Base-by-base conservation (phyloP, 2,113 vertebrate species). In the Tenebrosternarchus preto region DNA sequence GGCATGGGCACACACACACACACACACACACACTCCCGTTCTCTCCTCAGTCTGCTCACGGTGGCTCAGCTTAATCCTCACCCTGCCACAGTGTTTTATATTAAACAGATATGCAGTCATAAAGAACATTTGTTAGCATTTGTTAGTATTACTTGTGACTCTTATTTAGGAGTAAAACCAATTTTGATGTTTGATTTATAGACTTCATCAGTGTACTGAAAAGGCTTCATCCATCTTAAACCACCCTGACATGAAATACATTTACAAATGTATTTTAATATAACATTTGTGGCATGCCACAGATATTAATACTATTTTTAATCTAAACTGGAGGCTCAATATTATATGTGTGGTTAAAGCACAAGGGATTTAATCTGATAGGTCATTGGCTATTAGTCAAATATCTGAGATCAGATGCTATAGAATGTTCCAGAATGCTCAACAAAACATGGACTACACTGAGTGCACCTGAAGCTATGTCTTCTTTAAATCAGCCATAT, bases 221-320 rank as follows among this genome's bases (percentile, higher is more conserved):
- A 29, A 11, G 59, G 46, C 59, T 76, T 17, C 59, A 50, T 76
- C 73, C 59, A 50, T 64, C 74, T 53, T n/a, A 22, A 53, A 31
- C 60, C 50, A 50, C 74, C 7, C 2, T 8, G 6, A 50, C 43
- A 50, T 36, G 6, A 50, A 50, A 50, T 50, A 50, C 43, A 50
- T 50, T 50, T 74, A 74, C 27, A 11, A 24, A 74, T 39, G 55
- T n/a, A 50, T 7, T 74, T 17, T 31, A 33, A 2, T 19, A 9
- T 56, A 24, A 39, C 22, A 33, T 19, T 8, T 17, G 36, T 64
- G 25, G 36, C 24, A 39, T n/a, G 24, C 24, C 43, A 20, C 16
- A 17, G 20, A 29, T 31, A 16, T 16, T 27, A 43, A 24, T 60
- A 39, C 12, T 8, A 6, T 24, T 24, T 31, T 57, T 12, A 57